Evolutionary conservation across 2,888 invertebrate species (phyloP).

Genomic region (Drosophila anceps): DNA sequence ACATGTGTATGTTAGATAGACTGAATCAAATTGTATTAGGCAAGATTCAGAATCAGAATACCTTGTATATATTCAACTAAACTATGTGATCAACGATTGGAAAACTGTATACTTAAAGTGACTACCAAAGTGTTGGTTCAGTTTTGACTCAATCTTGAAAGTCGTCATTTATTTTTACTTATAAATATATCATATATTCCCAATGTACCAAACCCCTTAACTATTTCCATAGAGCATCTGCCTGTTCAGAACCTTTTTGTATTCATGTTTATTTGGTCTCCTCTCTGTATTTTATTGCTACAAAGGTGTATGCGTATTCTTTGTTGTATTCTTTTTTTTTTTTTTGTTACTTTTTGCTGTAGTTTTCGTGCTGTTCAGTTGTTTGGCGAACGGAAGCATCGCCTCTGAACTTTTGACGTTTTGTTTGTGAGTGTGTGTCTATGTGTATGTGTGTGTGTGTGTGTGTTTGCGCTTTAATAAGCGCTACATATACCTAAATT

Average conservation of each 20-base stretch:
- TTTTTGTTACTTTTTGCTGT: constrained; percentile 27
- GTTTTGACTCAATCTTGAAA: not conserved
- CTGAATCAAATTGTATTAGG: no score
- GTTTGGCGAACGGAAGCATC: constrained; percentile 63
- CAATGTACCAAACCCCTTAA: not conserved
- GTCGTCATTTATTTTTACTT: not conserved
- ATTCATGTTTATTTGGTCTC: constrained; percentile 9
- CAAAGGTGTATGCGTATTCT: constrained; percentile 35
- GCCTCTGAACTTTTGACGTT: constrained; percentile 61
- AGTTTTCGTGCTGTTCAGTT: constrained; percentile 25
- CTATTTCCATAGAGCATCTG: constrained; percentile 1
- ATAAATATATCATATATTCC: not conserved
- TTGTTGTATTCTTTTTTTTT: constrained; percentile 44
- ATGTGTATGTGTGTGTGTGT: constrained; percentile 23
- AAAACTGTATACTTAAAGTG: no score
- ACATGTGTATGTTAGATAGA: not conserved
- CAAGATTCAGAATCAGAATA: no score
- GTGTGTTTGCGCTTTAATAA: constrained; percentile 64
- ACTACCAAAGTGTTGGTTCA: no score
- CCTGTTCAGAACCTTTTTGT: not conserved
- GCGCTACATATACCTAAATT: constrained; percentile 44
- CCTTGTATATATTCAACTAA: no score
- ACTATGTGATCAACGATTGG: no score
- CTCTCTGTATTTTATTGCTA: constrained; percentile 25
- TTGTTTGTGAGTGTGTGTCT: constrained; percentile 35